phyloP scores from a whole-genome alignment of 1,140 invertebrate species.

The Hetaerina americana region DNA sequence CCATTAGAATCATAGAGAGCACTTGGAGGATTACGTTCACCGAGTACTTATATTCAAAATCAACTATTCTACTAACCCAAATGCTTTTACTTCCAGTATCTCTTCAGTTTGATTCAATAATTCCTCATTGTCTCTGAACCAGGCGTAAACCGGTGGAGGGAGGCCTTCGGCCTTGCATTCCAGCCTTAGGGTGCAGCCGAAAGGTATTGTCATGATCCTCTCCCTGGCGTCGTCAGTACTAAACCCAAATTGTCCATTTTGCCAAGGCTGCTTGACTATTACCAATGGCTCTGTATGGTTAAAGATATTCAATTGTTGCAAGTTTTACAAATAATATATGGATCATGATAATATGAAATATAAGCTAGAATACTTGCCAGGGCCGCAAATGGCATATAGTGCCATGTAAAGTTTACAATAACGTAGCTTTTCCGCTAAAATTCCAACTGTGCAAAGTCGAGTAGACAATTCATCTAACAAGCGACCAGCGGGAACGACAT shows the following conservation, averaged over 20 bases:
- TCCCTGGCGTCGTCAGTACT: constrained; percentile 22
- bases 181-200: constrained; percentile 17
- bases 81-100: neutral
- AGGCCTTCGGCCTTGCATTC: constrained; percentile 21
- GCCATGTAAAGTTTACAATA: constrained; percentile 20
- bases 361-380: constrained; percentile 17
- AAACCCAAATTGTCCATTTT: constrained; percentile 23
- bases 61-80: neutral
- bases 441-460: constrained; percentile 23
- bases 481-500: constrained; percentile 18
- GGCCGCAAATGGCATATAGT: constrained; percentile 20
- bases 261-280: constrained; percentile 19
- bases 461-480: constrained; percentile 21
- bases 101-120: constrained; percentile 19
- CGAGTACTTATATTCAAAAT: too few relatives aligned
- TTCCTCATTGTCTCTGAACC: constrained; percentile 26
- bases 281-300: constrained; percentile 16
- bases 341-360: neutral
- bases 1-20: too few relatives aligned
- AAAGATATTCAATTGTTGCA: constrained; percentile 13
- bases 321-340: constrained; percentile 6
- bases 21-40: too few relatives aligned
- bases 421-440: constrained; percentile 19
- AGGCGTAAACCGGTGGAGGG: constrained; percentile 24
- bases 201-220: constrained; percentile 14